Conservation (phyloP, 1,140 invertebrate genomes). For the Whitmania pigra region DNA sequence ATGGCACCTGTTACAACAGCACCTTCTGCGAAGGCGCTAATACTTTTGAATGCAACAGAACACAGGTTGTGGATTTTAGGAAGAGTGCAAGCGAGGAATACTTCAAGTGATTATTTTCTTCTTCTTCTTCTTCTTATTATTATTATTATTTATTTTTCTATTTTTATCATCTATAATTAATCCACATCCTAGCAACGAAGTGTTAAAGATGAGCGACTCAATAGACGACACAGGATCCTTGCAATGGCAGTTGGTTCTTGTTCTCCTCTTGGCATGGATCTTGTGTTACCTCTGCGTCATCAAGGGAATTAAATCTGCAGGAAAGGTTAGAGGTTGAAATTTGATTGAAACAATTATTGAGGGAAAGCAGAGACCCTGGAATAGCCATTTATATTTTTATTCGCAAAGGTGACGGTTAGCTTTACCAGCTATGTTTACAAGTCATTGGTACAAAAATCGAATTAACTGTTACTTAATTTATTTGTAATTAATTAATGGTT, state of each 20-base stretch:
- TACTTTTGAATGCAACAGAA: conserved; percentile 15
- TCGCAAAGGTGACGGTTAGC: no score
- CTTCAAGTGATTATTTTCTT: background rate
- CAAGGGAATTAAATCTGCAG: conserved; percentile 23
- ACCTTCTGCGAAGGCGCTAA: background rate
- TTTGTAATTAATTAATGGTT: no score
- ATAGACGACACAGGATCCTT: conserved; percentile 72
- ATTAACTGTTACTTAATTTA: no score
- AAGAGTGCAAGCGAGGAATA: background rate
- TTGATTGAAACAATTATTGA: no score
- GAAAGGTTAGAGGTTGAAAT: conserved; percentile 24
- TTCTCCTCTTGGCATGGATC: conserved; percentile 74
- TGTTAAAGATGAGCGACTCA: conserved; percentile 49
- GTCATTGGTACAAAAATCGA: no score
- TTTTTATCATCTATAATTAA: no score
- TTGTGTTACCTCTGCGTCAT: conserved; percentile 72
- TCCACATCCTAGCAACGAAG: conserved; percentile 29
- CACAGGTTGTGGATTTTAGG: conserved; percentile 17
- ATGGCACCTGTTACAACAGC: conserved; percentile 10
- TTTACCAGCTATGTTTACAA: no score
- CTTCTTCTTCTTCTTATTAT: no score
- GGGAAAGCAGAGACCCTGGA: no score
- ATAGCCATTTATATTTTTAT: conserved; percentile 11
- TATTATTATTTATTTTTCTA: no score
- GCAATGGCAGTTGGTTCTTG: conserved; percentile 70